phyloP scores from a whole-genome alignment of 2,113 vertebrate species.

The Pseudolaguvia tuberculata region DNA sequence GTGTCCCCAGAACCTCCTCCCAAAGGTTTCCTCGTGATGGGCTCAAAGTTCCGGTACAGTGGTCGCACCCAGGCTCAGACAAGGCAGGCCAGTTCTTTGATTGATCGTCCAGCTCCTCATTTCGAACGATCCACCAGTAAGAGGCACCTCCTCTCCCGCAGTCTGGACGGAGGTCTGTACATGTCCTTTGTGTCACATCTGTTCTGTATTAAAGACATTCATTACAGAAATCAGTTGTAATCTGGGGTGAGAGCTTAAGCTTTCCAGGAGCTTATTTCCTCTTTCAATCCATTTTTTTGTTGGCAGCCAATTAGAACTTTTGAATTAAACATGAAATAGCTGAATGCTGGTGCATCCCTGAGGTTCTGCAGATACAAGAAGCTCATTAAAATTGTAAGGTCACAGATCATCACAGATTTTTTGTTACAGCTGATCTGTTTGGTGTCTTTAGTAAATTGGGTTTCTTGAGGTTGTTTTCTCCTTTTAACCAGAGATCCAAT shows the following conservation, averaged over 20 bases:
- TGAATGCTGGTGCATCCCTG: conserved; percentile 6
- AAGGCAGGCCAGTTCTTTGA: conserved; percentile 91
- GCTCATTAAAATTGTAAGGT: conserved; percentile 31
- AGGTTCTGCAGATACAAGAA: conserved; percentile 5
- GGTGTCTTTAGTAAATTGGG: not conserved
- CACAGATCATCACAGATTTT: not conserved
- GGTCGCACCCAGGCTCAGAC: conserved; percentile 96
- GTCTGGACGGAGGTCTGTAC: conserved; percentile 88
- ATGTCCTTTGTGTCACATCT: not conserved
- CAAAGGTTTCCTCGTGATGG: conserved; percentile 97
- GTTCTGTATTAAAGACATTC: not conserved
- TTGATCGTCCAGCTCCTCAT: conserved; percentile 90
- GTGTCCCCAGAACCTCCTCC: conserved; percentile 95
- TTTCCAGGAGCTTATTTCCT: not conserved
- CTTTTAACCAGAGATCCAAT: not conserved
- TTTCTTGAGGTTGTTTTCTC: not conserved
- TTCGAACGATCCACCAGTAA: conserved; percentile 95
- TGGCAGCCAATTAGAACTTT: conserved; percentile 24
- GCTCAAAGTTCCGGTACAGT: conserved; percentile 97
- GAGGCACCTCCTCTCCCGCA: conserved; percentile 92
- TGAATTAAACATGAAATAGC: conserved; percentile 31
- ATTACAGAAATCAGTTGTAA: conserved; percentile 1
- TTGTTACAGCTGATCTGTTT: not conserved
- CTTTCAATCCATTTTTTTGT: conserved; percentile 14
- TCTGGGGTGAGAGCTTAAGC: not conserved